phyloP scores from a whole-genome alignment of 2,888 invertebrate genomes.

The Synergus laeviventris region DNA sequence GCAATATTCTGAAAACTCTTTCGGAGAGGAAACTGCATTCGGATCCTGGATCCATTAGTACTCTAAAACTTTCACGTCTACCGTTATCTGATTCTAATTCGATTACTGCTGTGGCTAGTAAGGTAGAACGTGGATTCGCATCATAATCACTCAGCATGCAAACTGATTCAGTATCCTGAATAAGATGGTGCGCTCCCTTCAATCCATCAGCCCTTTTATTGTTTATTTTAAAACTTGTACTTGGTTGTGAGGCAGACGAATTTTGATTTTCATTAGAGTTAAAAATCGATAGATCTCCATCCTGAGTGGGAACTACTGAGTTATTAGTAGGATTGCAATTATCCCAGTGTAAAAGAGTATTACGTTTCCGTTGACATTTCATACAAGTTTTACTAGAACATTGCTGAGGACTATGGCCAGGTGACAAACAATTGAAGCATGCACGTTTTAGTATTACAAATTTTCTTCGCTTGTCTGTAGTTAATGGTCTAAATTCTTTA shows the following conservation, averaged over 20 bases:
- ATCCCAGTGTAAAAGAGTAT: neutral
- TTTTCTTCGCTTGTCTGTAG: no score
- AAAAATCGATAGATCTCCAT: neutral
- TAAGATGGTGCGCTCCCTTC: neutral
- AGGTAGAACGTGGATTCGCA: neutral
- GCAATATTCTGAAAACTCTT: neutral
- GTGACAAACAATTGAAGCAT: no score
- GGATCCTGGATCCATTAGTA: neutral
- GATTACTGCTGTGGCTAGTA: neutral
- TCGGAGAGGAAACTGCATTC: neutral
- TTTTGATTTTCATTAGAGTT: neutral
- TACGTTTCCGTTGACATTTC: neutral
- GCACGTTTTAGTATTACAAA: no score
- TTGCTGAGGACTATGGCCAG: neutral
- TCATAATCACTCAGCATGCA: neutral
- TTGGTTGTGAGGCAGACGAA: neutral
- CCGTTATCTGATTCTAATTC: neutral
- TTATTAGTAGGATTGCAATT: neutral
- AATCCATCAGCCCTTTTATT: no score
- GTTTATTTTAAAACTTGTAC: no score
- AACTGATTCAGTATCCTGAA: neutral
- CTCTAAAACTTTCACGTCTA: neutral
- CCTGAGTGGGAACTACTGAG: neutral
- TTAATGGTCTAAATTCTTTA: no score
- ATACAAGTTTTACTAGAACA: neutral